Percentiles rank a stretch among this genome's conserved stretches.
Conservation (phyloP, 2,888 invertebrate species). For the Amorpha juglandis region DNA sequence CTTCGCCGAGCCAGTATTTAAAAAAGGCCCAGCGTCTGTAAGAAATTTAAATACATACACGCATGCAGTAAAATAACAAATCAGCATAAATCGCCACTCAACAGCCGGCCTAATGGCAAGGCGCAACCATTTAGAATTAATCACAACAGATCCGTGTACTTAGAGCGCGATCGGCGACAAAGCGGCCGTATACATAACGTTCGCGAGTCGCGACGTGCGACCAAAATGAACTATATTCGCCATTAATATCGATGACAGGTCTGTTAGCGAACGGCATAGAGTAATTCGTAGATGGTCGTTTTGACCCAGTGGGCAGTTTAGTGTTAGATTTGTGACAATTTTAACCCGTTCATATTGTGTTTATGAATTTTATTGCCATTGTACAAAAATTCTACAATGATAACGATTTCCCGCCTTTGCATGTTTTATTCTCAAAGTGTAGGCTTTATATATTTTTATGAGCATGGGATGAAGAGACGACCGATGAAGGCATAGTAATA, state of each 20-base stretch:
- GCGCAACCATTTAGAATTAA: constrained; percentile 7
- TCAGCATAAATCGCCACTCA: background rate
- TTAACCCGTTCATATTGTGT: too few species aligned
- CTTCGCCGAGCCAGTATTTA: too few species aligned
- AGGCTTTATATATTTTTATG: too few species aligned
- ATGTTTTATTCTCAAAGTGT: too few species aligned
- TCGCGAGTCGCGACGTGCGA: background rate
- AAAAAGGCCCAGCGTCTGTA: too few species aligned
- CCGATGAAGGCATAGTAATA: too few species aligned
- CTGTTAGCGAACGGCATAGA: constrained; percentile 8
- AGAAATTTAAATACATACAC: too few species aligned
- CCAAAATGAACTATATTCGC: background rate
- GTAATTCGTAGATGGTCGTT: background rate
- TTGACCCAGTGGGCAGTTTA: background rate
- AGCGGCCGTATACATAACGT: constrained; percentile 11
- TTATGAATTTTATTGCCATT: too few species aligned
- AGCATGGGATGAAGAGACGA: too few species aligned
- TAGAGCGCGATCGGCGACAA: constrained; percentile 23
- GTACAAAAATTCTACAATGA: too few species aligned
- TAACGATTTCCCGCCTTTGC: too few species aligned
- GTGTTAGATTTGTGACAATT: background rate
- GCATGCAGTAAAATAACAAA: background rate
- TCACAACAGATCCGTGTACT: background rate
- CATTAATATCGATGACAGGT: constrained; percentile 21
- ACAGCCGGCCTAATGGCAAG: background rate